Evolutionary conservation across 35 echinoderm and acorn worm genomes (phyloP).

Genomic region (Antedon bifida): DNA sequence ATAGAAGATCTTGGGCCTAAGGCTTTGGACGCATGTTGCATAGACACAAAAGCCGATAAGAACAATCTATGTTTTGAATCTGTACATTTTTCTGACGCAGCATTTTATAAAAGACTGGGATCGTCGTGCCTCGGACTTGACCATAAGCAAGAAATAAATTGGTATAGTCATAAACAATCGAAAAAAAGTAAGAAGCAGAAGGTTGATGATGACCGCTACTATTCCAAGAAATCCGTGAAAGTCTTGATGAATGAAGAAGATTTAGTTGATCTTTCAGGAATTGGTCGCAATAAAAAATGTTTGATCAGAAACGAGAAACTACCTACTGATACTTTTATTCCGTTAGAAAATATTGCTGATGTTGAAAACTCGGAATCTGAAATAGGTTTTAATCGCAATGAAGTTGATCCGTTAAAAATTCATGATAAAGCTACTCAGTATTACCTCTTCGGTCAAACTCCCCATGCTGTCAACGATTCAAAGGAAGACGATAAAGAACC

Average conservation of each 20-base stretch:
- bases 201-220: constrained; percentile 37
- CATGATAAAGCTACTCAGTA: constrained; percentile 45
- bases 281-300: not conserved
- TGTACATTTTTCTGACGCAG: constrained; percentile 59
- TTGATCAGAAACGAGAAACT: not conserved
- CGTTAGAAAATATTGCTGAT: not conserved
- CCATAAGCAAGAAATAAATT: constrained; percentile 13
- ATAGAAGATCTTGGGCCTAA: not conserved
- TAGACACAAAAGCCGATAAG: constrained; percentile 52
- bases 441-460: constrained; percentile 13
- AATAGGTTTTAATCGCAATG: not conserved
- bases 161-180: constrained; percentile 16
- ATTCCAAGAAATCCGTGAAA: constrained; percentile 4
- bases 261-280: not conserved
- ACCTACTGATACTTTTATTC: constrained; percentile 18
- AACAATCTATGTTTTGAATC: constrained; percentile 80
- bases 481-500: not conserved
- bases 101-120: constrained; percentile 59
- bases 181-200: constrained; percentile 34
- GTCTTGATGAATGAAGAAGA: not conserved
- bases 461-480: not conserved
- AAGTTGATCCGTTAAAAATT: constrained; percentile 42
- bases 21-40: not conserved
- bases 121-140: constrained; percentile 55
- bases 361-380: not conserved